A percentile compares a stretch with the other conserved stretches of the same genome.
Evolutionary conservation across 1,140 invertebrate genomes (phyloP).

Genomic region (Notospermus geniculatus): DNA sequence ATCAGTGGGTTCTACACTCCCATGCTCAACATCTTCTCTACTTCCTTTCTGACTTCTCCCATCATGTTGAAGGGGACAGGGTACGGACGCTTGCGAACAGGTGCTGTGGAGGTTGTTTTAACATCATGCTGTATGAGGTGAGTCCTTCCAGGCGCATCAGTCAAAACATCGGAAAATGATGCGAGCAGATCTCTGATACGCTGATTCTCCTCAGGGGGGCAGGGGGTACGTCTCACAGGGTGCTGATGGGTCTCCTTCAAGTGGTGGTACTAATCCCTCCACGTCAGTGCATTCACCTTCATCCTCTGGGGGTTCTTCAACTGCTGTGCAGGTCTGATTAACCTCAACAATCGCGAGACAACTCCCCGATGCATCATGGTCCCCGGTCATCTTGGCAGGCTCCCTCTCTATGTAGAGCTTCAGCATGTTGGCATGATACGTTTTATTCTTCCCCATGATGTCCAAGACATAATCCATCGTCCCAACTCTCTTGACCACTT

Average conservation of each 20-base stretch:
- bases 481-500: constrained; percentile 9
- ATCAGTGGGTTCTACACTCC: constrained; percentile 47
- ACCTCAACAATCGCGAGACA: too few species aligned
- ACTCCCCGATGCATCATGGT: too few species aligned
- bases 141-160: constrained; percentile 19
- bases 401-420: constrained; percentile 16
- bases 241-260: too few species aligned
- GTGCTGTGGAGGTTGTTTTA: not conserved
- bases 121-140: constrained; percentile 13
- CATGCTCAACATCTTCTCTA: constrained; percentile 37
- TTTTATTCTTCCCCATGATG: constrained; percentile 16
- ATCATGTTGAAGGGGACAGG: constrained; percentile 46
- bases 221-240: too few species aligned
- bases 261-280: too few species aligned
- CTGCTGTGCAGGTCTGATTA: too few species aligned
- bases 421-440: constrained; percentile 17
- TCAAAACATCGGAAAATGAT: constrained; percentile 10
- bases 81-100: constrained; percentile 15
- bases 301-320: too few species aligned
- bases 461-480: constrained; percentile 12
- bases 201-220: not conserved
- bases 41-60: constrained; percentile 41
- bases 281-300: too few species aligned
- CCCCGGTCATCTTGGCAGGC: not conserved
- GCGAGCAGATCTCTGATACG: not conserved